A percentile compares a stretch with the other conserved stretches of the same genome.
Evolutionary conservation across 2,888 invertebrate species (phyloP).

Genomic region (Andrena hattorfiana): DNA sequence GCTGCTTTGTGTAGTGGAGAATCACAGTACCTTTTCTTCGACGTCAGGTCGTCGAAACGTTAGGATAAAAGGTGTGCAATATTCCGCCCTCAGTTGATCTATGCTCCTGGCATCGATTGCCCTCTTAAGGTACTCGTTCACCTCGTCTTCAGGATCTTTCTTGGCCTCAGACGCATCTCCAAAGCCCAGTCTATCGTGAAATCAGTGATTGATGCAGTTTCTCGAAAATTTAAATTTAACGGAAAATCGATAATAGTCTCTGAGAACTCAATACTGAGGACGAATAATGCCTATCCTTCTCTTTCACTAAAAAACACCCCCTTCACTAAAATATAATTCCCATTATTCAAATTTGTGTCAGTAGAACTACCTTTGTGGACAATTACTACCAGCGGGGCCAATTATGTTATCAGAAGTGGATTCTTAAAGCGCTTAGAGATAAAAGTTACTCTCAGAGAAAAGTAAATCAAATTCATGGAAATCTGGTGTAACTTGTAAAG

Average conservation of each 20-base stretch:
- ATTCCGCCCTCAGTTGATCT: constrained; percentile 94
- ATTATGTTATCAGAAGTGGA: too few species aligned
- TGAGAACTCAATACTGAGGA: too few species aligned
- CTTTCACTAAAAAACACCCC: too few species aligned
- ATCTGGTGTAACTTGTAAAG: not conserved
- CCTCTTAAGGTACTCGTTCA: constrained; percentile 97
- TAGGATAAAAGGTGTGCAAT: constrained; percentile 94
- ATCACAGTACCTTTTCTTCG: constrained; percentile 90
- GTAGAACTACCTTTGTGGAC: too few species aligned
- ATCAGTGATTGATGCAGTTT: constrained; percentile 3
- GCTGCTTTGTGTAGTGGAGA: not conserved
- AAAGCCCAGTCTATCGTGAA: constrained; percentile 88
- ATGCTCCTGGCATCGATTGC: constrained; percentile 98
- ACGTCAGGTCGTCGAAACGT: constrained; percentile 93
- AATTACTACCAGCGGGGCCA: too few species aligned
- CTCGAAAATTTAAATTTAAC: not conserved
- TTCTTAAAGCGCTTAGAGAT: too few species aligned
- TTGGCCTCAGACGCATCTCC: constrained; percentile 88
- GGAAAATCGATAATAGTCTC: not conserved
- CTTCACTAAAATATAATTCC: too few species aligned
- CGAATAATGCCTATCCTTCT: too few species aligned
- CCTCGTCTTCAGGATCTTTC: constrained; percentile 96
- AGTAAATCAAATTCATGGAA: not conserved
- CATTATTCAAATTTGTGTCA: too few species aligned
- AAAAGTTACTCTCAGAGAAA: not conserved